Percentiles rank a stretch among this genome's conserved stretches.
Conservation (phyloP, 2,797 vertebrate genomes). For the Smutsia temminckii region DNA sequence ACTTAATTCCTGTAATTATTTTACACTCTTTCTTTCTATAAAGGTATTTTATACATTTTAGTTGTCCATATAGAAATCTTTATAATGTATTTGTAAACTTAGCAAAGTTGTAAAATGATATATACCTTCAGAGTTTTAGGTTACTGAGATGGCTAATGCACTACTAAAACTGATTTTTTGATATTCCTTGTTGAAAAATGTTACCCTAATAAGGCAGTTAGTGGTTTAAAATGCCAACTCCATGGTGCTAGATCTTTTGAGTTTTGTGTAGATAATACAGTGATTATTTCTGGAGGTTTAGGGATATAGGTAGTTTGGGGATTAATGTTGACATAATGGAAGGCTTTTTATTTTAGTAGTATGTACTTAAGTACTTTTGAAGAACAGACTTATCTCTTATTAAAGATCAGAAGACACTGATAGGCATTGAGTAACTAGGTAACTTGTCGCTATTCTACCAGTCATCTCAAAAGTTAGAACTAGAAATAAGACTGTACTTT, state of each 20-base stretch:
- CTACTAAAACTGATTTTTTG: background rate
- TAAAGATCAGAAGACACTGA: background rate
- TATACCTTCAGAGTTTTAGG: constrained; percentile 37
- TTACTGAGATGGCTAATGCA: background rate
- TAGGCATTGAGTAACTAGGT: background rate
- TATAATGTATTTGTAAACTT: background rate
- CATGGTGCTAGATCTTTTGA: background rate
- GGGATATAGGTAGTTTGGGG: background rate
- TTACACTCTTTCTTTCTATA: background rate
- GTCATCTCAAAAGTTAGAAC: background rate
- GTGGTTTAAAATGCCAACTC: background rate
- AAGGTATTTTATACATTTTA: constrained; percentile 15
- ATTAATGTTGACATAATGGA: constrained; percentile 14
- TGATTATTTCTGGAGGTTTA: constrained; percentile 34
- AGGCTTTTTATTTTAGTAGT: background rate
- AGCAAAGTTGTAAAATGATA: constrained; percentile 16
- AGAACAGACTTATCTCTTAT: background rate
- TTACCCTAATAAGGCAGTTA: background rate
- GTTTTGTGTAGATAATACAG: background rate
- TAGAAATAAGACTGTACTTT: background rate
- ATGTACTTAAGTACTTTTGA: background rate
- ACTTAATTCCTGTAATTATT: background rate
- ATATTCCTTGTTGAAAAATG: background rate
- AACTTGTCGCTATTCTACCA: background rate
- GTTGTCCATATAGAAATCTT: constrained; percentile 9